Conservation (phyloP, 2,797 vertebrate genomes). For the Avahi laniger region DNA sequence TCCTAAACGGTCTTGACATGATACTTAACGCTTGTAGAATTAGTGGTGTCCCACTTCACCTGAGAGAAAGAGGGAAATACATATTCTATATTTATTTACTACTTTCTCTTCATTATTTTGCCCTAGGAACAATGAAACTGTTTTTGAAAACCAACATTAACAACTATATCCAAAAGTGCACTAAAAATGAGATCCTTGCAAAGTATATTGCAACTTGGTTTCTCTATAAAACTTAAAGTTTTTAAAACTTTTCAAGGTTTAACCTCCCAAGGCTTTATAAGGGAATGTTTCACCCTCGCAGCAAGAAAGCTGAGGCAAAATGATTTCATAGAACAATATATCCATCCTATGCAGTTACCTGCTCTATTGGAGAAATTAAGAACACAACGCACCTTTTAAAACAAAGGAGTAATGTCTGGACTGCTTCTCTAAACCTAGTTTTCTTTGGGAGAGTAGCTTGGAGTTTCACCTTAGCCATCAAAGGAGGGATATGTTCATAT, state of each 20-base stretch:
- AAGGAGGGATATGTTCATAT: background rate
- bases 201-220: background rate
- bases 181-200: background rate
- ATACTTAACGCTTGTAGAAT: background rate
- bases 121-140: background rate
- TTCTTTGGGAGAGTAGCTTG: background rate
- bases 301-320: background rate
- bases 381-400: background rate
- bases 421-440: background rate
- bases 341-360: too few relatives aligned
- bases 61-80: background rate
- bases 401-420: background rate
- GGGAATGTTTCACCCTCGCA: background rate
- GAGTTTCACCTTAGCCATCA: background rate
- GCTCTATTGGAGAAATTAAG: background rate
- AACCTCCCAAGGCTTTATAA: background rate
- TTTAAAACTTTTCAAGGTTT: background rate
- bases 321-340: background rate
- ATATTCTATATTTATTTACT: background rate
- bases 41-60: background rate
- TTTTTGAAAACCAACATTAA: conserved; percentile 6
- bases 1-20: background rate
- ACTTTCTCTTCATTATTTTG: background rate
- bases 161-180: background rate
- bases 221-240: background rate